Percentiles rank a stretch among this genome's conserved stretches.
These are phyloP conservation scores for Drosophila paramelanica DNA, from an alignment of 2,888 invertebrate genomes.

Conservation along the genomic window DNA sequence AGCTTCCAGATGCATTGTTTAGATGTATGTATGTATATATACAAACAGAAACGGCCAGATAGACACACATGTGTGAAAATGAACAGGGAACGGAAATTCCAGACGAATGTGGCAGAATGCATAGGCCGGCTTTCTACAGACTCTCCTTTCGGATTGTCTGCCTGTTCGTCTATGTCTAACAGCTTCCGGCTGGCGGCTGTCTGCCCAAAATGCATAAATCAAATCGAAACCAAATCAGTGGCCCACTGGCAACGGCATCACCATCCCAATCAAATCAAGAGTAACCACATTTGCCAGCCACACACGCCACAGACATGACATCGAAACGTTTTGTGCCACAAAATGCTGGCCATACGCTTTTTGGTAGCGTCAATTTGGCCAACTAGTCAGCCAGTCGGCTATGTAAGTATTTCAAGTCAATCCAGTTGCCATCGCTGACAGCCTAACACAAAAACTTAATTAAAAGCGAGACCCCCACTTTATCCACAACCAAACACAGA, in stretches of 20 bases:
- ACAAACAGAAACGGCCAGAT: neutral
- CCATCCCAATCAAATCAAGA: conserved; percentile 47
- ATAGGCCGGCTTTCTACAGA: conserved; percentile 30
- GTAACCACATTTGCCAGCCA: conserved; percentile 44
- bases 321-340: conserved; percentile 71
- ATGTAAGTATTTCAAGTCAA: conserved; percentile 70
- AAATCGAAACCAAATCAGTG: conserved; percentile 29
- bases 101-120: conserved; percentile 15
- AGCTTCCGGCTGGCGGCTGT: conserved; percentile 34
- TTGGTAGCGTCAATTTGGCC: conserved; percentile 55
- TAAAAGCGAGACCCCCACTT: conserved; percentile 36
- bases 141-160: conserved; percentile 1
- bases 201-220: conserved; percentile 33
- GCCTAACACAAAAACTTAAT: conserved; percentile 72
- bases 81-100: conserved; percentile 22
- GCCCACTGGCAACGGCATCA: conserved; percentile 43
- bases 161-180: conserved; percentile 6
- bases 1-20: conserved; percentile 6
- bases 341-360: conserved; percentile 68
- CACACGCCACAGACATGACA: conserved; percentile 19
- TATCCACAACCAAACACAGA: neutral
- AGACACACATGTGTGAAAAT: too few relatives aligned
- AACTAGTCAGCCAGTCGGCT: conserved; percentile 18
- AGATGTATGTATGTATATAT: neutral
- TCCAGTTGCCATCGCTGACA: conserved; percentile 62